Evolutionary conservation across 2,113 vertebrate species (phyloP).

Genomic region (Bubo scandiacus): DNA sequence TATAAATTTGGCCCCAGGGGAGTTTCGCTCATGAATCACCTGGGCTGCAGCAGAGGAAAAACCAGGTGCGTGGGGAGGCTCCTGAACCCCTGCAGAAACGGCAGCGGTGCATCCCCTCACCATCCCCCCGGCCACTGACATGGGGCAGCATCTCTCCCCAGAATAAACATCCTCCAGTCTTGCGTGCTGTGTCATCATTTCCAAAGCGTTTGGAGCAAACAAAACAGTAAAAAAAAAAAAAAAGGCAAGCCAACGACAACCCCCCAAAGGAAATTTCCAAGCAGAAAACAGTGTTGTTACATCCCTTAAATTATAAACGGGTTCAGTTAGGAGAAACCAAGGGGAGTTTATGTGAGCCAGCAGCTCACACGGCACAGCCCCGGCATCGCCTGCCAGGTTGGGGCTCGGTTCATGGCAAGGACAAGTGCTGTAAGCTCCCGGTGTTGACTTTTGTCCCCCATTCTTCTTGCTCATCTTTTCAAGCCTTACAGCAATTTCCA

Average conservation of each 20-base stretch:
- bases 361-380: fast-evolving
- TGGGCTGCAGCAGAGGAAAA: neutral
- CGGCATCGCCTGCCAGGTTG: neutral
- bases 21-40: slow-evolving; percentile 37
- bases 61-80: fast-evolving
- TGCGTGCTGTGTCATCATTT: neutral
- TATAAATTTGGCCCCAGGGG: neutral
- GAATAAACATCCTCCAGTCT: neutral
- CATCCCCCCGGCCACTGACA: fast-evolving
- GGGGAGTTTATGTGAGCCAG: neutral
- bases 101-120: neutral
- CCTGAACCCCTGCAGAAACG: neutral
- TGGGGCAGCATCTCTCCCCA: neutral
- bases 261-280: neutral
- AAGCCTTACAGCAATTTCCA: neutral
- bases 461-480: neutral
- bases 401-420: neutral
- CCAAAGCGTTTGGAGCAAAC: neutral
- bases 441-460: neutral
- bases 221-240: neutral
- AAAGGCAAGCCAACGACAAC: neutral
- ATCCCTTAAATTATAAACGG: neutral
- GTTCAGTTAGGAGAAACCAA: neutral
- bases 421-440: neutral
- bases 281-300: neutral